Base-by-base conservation (phyloP, 2,888 invertebrate genomes). In the Pardosa pseudoannulata region DNA sequence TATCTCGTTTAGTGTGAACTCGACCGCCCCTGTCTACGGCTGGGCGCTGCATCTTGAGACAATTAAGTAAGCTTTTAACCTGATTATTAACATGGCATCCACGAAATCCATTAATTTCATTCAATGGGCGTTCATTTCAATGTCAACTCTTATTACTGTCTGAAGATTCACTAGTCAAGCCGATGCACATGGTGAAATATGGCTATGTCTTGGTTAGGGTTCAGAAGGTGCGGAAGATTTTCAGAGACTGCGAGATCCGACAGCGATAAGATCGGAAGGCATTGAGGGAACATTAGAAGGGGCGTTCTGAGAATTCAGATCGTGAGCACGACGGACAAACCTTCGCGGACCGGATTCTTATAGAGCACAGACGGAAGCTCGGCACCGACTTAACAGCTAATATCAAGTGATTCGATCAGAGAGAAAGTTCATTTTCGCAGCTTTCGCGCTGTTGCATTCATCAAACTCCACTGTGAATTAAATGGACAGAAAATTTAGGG, bases 41-140 rank as follows among this genome's bases (percentile, higher is more conserved):
- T 5, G 56, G 19, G 23, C 46, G 9, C 46, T 16, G 9, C 46
- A 16, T 16, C 9, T 6, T 16, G 56, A 23, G 56, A 3, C 56
- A 23, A 56, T 56, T 56, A 56, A 56, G 56, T 56, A 19, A 3
- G 56, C 56, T 56, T 56, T 23, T 23, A 56, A 23, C 56, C 19
- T 56, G 56, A 56, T 56, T 56, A 56, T 56, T 56, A 56, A 56
- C 56, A 56, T 56, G 56, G 56, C 23, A 56, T 56, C 16, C 56
- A 56, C 56, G 56, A 56, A 23, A 23, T 11, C 23, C 56, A 56
- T 56, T 56, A 56, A 56, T 56, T 23, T 56, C 23, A 56, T 56
- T 56, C 56, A 19, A 56, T 56, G 56, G 56, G 56, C 56, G 56
- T 56, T 56, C 56, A 56, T 56, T 56, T 56, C 56, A 56, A 56